Base-by-base conservation (phyloP, 2,888 invertebrate genomes). In the Megaustenia siamemsis region DNA sequence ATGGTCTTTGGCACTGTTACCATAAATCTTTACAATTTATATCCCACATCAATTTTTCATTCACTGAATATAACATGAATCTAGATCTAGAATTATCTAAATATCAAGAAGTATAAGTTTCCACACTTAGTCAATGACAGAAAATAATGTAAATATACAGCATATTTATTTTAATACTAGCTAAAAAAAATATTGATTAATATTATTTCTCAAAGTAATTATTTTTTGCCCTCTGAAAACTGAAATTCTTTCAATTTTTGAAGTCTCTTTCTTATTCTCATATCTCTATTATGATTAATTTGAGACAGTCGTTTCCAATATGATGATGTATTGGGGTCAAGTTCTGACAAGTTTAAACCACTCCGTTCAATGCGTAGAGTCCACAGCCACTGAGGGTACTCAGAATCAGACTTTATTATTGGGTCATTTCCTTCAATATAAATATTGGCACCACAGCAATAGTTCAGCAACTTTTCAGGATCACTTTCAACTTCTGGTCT, bases 301-400 rank as follows among this genome's bases (percentile, higher is more conserved):
- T 88, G 90, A 85, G 97, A 95, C 53, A 97, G 95, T 84, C 96
- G 95, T 88, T 95, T 94, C 98, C 98, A 98, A 94, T 98, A 99
- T 90, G 96, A 95, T 93, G 96, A 96, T 18, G 96, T 95, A 90
- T 96, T 95, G 5, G 97, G 97, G 93, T 97, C 97, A 86, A 98
- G 92, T 90, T 97, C 96, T 84, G 96, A 96, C 0, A 98, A 93
- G 0, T 95, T 95, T 8, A 95, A 95, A 8, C 96, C 95, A 4
- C 95, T 94, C 28, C 94, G 86, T 91, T 95, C 96, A 28, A 95
- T 95, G 89, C 96, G 94, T 24, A 98, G 92, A 3, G 92, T 94
- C 98, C 98, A 98, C 86, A 99, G 94, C 98, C 98, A 99, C 1
- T 96, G 96, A 0, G 98, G 99, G 94, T 99, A 99, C 92, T 98